Conservation (phyloP, 2,113 vertebrate species). For the Mohoua ochrocephala region DNA sequence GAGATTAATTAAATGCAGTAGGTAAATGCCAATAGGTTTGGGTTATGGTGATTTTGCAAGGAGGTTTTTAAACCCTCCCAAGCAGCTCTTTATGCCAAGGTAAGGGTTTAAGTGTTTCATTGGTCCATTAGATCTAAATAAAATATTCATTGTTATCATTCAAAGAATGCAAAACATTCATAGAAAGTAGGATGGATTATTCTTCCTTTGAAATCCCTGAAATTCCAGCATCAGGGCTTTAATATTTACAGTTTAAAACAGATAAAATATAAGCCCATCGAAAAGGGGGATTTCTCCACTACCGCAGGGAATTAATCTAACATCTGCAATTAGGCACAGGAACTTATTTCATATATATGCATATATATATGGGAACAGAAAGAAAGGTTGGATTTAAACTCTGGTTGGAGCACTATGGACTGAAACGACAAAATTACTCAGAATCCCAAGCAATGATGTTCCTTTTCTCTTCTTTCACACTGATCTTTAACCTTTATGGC, state of each 20-base stretch:
- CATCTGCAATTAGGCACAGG: background rate
- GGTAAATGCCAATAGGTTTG: background rate
- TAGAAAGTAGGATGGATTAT: background rate
- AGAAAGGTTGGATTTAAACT: background rate
- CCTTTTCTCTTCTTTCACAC: background rate
- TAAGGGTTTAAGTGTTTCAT: background rate
- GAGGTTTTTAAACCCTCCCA: background rate
- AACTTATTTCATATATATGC: background rate
- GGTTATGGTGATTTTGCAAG: background rate
- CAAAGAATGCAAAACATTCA: constrained; percentile 7
- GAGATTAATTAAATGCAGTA: background rate
- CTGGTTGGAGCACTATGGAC: background rate
- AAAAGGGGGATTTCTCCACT: background rate
- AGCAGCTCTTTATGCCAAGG: background rate
- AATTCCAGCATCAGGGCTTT: background rate
- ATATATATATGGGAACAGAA: background rate
- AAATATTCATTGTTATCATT: background rate
- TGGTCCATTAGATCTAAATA: background rate
- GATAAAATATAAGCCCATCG: background rate
- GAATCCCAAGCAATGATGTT: background rate
- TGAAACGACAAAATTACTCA: background rate
- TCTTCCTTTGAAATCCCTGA: background rate
- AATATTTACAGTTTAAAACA: background rate
- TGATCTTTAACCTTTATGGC: background rate
- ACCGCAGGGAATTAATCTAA: background rate